Evolutionary conservation across 2,797 vertebrate genomes (phyloP).

Genomic region (Phoeniculus purpureus): DNA sequence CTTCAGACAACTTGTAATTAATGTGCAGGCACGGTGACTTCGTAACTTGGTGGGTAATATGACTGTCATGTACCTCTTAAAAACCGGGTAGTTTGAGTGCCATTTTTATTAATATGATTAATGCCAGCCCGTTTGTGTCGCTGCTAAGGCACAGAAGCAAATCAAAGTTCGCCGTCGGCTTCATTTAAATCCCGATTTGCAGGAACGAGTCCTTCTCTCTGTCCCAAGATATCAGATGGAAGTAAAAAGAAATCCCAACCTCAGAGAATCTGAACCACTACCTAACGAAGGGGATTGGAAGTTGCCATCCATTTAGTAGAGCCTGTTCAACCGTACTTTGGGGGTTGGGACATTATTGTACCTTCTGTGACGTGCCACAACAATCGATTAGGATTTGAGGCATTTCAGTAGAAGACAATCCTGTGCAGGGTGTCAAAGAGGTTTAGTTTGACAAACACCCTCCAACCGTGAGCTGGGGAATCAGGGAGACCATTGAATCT

Average conservation of each 20-base stretch:
- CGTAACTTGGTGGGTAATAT: constrained; percentile 47
- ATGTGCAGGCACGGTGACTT: constrained; percentile 50
- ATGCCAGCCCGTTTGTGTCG: constrained; percentile 48
- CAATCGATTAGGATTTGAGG: constrained; percentile 7
- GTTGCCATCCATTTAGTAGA: constrained; percentile 30
- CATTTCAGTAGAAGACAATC: not conserved
- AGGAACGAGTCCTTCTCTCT: constrained; percentile 22
- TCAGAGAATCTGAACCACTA: constrained; percentile 27
- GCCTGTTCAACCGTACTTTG: not conserved
- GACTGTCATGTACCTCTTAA: constrained; percentile 23
- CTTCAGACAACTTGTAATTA: constrained; percentile 59
- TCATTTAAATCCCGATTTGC: constrained; percentile 57
- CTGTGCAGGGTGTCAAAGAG: not conserved
- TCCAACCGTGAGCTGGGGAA: not conserved
- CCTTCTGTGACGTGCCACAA: not conserved
- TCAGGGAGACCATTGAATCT: not conserved
- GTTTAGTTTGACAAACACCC: not conserved
- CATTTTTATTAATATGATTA: constrained; percentile 73
- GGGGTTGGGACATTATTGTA: not conserved
- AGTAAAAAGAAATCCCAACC: not conserved
- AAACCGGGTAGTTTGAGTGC: constrained; percentile 65
- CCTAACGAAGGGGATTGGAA: constrained; percentile 8
- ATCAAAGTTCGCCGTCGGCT: constrained; percentile 45
- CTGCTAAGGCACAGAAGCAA: constrained; percentile 49
- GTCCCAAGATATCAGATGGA: constrained; percentile 5